Base-by-base conservation (phyloP, 1,140 invertebrate species). In the Leptopilina clavipes region DNA sequence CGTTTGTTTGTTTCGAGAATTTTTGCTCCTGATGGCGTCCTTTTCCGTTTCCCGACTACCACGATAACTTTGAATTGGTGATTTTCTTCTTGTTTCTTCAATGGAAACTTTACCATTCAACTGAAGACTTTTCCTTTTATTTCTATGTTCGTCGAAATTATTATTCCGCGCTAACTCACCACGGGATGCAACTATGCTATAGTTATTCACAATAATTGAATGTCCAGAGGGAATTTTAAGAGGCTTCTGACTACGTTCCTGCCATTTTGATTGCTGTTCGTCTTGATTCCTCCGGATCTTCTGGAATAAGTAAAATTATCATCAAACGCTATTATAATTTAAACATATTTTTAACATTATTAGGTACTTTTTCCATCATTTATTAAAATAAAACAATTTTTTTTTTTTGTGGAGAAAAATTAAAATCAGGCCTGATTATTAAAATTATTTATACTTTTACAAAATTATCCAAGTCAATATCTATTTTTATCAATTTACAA, bases 161-260 rank as follows among this genome's bases (percentile, higher is more conserved):
- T 82, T 88, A 82, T 86, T 86, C 83, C 87, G 83, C 77, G 86
- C 81, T 37, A 87, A 79, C 75, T 88, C 86, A n/a, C 86, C 84
- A 37, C 83, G 85, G 40, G 87, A 87, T n/a, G 85, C 86, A 52
- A 85, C 83, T 78, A 88, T 78, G 71, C 81, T 84, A 79, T 83
- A 87, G 77, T 88, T 86, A 72, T 72, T 85, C 54, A 85, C 78
- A 12, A 76, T 74, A 54, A 75, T 65, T 59, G 78, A 44, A 54
- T 65, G 72, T 10, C 78, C 78, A 17, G 77, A 76, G 31, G 70
- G 72, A 54, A 52, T 70, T 75, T 59, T 80, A 17, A 40, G 17
- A 18, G 56, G 19, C 72, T 65, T 79, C 77, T 82, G 56, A 12
- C 25, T 56, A 43, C 71, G 56, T 18, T 78, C 77, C 65, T 80